Base-by-base conservation (phyloP, 1,140 invertebrate genomes). In the Euglossa dilemma region DNA sequence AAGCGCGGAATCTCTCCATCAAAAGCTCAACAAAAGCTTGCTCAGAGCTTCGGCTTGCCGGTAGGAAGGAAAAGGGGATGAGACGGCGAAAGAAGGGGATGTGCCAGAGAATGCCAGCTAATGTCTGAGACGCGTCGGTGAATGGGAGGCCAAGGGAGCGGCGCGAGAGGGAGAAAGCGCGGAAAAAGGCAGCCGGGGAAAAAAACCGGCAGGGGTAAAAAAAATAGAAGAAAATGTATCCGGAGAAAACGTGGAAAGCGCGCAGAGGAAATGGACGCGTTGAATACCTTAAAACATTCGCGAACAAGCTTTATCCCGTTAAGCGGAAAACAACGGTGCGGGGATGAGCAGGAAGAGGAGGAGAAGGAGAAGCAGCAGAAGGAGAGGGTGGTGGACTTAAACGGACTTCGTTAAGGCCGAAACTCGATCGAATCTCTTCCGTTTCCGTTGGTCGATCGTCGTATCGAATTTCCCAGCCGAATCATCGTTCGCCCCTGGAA, bases 1-100 rank as follows among this genome's bases (percentile, higher is more conserved):
- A 88, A 89, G 85, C 87, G 85, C 84, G 87, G 85, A 87, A 89
- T 89, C 88, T 89, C 88, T 89, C 88, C 88, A 89, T 89, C 80
- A 89, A 89, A 90, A 84, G 82, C 86, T 86, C 84, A 84, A 90
- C 86, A 88, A 88, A 88, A 89, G 84, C 88, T 89, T 82, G 85
- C 74, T 88, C 79, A 78, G 61, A 73, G 85, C 78, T 75, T 85
- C 80, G 85, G 84, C 56, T 83, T 79, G 87, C 61, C 80, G 71
- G 61, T 59, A 73, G 74, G 66, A 63, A 83, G 70, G 72, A 69
- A 84, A 57, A 54, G 66, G 77, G 82, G 79, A 78, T 70, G 71
- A 67, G 74, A 78, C 72, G 70, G 63, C 54, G 66, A 80, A 77
- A 66, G 59, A 66, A 57, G 66, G 50, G 64, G 72, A 66, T 85